phyloP scores from a whole-genome alignment of 2,888 invertebrate genomes.

The Sipha maydis region DNA sequence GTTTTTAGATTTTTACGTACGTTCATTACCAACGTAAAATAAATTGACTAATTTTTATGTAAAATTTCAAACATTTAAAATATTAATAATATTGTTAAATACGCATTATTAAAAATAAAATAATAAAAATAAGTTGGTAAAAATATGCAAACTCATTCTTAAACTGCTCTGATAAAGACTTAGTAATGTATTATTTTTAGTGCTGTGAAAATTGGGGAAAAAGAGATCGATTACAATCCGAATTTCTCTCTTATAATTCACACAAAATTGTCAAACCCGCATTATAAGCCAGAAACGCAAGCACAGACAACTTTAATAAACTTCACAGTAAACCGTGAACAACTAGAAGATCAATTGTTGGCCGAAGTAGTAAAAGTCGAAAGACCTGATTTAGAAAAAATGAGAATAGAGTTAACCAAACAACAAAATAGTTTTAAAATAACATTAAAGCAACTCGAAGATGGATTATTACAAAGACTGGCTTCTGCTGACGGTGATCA shows the following conservation, averaged over 20 bases:
- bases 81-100: too few species aligned
- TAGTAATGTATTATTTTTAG: slow-evolving; percentile 66
- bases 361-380: slow-evolving; percentile 95
- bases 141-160: too few species aligned
- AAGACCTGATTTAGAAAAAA: slow-evolving; percentile 86
- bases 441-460: slow-evolving; percentile 87
- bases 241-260: slow-evolving; percentile 86
- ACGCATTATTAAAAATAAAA: too few species aligned
- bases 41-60: too few species aligned
- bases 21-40: too few species aligned
- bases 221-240: slow-evolving; percentile 88
- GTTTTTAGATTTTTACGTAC: too few species aligned
- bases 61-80: too few species aligned
- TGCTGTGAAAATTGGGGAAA: slow-evolving; percentile 86
- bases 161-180: too few species aligned
- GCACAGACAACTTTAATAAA: slow-evolving; percentile 95
- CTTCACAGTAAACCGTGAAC: slow-evolving; percentile 93
- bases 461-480: slow-evolving; percentile 84
- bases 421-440: slow-evolving; percentile 96
- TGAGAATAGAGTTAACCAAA: slow-evolving; percentile 80
- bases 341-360: slow-evolving; percentile 90
- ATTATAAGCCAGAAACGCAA: slow-evolving; percentile 96
- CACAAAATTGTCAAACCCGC: slow-evolving; percentile 94
- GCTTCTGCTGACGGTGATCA: slow-evolving; percentile 90
- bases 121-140: too few species aligned